Conservation (phyloP, 1,140 invertebrate genomes). For the Tigriopus japonicus region DNA sequence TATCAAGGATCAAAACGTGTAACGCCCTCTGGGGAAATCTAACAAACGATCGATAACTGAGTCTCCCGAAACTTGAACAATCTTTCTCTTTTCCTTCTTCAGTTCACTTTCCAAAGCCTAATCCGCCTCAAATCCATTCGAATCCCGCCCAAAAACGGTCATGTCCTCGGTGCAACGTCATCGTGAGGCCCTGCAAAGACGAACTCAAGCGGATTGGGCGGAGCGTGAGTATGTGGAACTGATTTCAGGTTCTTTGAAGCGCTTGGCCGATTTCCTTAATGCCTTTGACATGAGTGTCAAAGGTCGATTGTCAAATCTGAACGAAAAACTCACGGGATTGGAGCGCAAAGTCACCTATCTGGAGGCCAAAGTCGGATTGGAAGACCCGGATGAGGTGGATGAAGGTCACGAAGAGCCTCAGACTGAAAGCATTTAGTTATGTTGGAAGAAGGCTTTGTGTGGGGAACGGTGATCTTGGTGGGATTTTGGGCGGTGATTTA, state of each 20-base stretch:
- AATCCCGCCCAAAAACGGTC: too few species aligned
- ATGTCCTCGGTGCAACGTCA: neutral
- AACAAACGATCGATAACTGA: too few species aligned
- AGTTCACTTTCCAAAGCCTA: too few species aligned
- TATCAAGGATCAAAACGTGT: too few species aligned
- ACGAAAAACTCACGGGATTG: constrained; percentile 82
- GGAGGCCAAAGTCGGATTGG: neutral
- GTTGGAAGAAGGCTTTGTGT: neutral
- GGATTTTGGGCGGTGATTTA: neutral
- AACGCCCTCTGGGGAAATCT: too few species aligned
- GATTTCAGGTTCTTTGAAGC: constrained; percentile 92
- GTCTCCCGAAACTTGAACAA: too few species aligned
- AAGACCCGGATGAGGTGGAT: neutral
- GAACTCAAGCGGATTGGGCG: constrained; percentile 54
- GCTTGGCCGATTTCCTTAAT: constrained; percentile 94
- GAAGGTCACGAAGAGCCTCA: neutral
- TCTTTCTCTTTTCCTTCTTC: too few species aligned
- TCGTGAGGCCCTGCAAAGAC: neutral
- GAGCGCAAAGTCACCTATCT: constrained; percentile 46
- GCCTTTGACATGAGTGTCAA: constrained; percentile 67
- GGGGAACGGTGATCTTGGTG: too few species aligned
- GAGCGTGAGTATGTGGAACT: constrained; percentile 97
- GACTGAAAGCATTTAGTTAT: neutral
- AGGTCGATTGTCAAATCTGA: constrained; percentile 71
- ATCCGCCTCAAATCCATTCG: too few species aligned